Base-by-base conservation (phyloP, 2,113 vertebrate genomes). In the Clarias batrachus region DNA sequence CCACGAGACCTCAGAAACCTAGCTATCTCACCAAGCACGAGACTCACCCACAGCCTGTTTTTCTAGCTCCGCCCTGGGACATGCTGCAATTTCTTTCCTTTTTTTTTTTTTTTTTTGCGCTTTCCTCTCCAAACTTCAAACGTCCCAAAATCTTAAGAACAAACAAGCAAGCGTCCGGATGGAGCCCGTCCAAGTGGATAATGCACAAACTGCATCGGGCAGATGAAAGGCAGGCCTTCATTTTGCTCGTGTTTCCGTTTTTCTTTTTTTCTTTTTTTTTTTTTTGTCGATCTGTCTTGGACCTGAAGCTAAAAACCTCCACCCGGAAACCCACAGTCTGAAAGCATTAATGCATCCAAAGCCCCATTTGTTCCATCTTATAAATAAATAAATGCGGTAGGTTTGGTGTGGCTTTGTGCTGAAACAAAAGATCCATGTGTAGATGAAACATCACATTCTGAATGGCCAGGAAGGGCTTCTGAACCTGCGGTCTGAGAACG, bases 271-370 rank as follows among this genome's bases (percentile, higher is more conserved):
- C 3, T 37, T 37, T 41, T 41, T 48, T 48, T 27, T 68, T 27
- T 33, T 85, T 54, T 13, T 14, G 25, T 37, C 27, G 14, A 9
- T 66, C 60, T 63, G 11, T 27, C 66, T 82, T 48, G 79, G 62
- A 80, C 56, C 54, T 57, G 62, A 54, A 81, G 74, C 81, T 37
- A 62, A 71, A 56, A 66, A 30, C 23, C 60, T 65, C 16, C 78
- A 23, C 27, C 56, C 78, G 56, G 78, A 81, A 86, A 78, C 62
- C 48, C 74, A 25, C 23, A 59, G 62, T 59, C 84, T 41, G 25
- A 60, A 86, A 74, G 78, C 78, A 73, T 86, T 27, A 82, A 71
- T 62, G 85, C 78, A 73, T 80, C 85, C 78, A 82, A 73, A 82
- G 57, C 56, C 37, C 78, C 54, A 60, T 86, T 81, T 60, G 54